Evolutionary conservation across 2,888 invertebrate genomes (phyloP).

Genomic region (Abrostola triplasia): DNA sequence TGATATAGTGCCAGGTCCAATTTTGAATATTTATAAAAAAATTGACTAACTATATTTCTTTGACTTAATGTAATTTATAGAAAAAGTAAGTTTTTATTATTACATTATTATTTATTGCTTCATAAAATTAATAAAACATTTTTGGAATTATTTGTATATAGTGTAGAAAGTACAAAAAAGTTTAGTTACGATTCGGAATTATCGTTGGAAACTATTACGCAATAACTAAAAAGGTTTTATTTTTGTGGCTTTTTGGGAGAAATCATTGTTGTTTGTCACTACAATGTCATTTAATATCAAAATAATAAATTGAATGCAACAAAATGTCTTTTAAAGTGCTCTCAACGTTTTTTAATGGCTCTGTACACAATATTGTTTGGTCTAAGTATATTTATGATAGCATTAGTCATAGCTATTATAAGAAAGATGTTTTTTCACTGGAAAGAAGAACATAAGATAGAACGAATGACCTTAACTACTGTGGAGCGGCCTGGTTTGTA

Average conservation of each 20-base stretch:
- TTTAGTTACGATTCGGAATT: too few relatives aligned
- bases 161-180: too few relatives aligned
- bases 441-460: constrained; percentile 81
- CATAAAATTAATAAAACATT: too few relatives aligned
- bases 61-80: too few relatives aligned
- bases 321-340: constrained; percentile 41
- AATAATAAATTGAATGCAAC: constrained; percentile 28
- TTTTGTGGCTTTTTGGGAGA: constrained; percentile 5
- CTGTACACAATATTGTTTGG: constrained; percentile 83
- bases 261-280: constrained; percentile 32
- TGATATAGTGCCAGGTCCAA: neutral
- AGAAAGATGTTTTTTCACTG: constrained; percentile 83
- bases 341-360: constrained; percentile 69
- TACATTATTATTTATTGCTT: too few relatives aligned
- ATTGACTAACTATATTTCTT: too few relatives aligned
- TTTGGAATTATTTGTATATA: too few relatives aligned
- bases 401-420: constrained; percentile 80
- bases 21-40: too few relatives aligned
- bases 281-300: constrained; percentile 36
- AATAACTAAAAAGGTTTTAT: neutral
- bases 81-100: too few relatives aligned
- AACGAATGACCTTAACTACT: constrained; percentile 61
- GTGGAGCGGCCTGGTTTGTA: constrained; percentile 76
- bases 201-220: too few relatives aligned
- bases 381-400: constrained; percentile 83